phyloP scores from a whole-genome alignment of 2,113 vertebrate genomes.

The Willisornis vidua region DNA sequence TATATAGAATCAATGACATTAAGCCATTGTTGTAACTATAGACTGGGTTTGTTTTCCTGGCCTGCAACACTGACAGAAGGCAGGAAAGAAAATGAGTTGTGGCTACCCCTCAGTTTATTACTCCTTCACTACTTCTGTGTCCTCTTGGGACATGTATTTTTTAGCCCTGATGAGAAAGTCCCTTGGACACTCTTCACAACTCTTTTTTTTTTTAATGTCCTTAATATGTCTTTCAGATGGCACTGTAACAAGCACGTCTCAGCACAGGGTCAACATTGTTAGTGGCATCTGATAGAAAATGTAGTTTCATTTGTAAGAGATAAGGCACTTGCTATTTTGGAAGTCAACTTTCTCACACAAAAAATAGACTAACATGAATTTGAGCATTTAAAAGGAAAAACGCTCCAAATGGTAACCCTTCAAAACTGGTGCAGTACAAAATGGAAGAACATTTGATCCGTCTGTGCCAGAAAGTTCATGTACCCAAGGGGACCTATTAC shows the following conservation, averaged over 20 bases:
- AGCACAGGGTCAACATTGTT: neutral
- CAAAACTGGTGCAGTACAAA: neutral
- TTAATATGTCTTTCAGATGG: neutral
- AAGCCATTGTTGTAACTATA: neutral
- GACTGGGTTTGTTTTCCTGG: neutral
- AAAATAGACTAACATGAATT: neutral
- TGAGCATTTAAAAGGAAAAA: neutral
- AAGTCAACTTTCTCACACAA: neutral
- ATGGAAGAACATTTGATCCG: neutral
- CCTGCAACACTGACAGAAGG: neutral
- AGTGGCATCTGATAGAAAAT: neutral
- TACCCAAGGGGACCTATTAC: neutral
- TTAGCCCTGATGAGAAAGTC: neutral
- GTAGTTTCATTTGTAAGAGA: neutral
- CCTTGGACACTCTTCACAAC: neutral
- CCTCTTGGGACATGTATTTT: neutral
- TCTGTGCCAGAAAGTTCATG: neutral
- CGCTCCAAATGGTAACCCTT: neutral
- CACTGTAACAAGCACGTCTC: neutral
- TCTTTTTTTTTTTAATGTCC: neutral
- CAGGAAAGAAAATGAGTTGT: neutral
- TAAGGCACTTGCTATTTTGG: conserved; percentile 4
- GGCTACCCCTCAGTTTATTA: neutral
- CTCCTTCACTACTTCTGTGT: neutral
- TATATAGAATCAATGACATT: neutral